A percentile compares a stretch with the other conserved stretches of the same genome.
Conservation (phyloP, 2,113 vertebrate genomes). For the Spilogale gracilis region DNA sequence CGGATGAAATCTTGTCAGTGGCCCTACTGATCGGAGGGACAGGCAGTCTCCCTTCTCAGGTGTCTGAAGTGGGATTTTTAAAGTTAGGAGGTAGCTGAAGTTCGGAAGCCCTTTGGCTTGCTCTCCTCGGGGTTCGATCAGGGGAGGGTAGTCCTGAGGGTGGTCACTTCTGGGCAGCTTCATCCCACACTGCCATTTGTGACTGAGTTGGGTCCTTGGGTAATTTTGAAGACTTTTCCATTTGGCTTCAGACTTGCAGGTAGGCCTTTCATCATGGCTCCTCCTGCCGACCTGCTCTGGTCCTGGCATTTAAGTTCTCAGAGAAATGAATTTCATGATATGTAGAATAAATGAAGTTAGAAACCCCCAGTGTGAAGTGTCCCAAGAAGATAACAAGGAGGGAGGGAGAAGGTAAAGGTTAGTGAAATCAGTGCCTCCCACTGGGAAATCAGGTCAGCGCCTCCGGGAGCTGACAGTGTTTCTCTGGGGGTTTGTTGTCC, state of each 20-base stretch:
- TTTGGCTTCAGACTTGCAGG: neutral
- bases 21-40: neutral
- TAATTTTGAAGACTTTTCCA: neutral
- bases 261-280: neutral
- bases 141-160: neutral
- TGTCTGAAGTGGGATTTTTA: neutral
- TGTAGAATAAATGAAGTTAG: neutral
- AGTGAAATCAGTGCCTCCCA: neutral
- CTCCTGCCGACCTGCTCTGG: neutral
- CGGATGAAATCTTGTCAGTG: neutral
- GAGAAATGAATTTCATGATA: neutral
- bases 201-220: neutral
- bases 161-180: neutral
- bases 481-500: neutral
- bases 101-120: neutral
- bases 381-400: neutral
- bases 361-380: neutral
- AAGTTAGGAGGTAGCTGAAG: neutral
- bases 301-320: neutral
- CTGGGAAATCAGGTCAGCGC: neutral
- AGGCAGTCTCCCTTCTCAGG: neutral
- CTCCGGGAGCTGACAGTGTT: neutral
- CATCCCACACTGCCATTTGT: neutral
- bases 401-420: neutral
- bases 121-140: neutral